phyloP scores from a whole-genome alignment of 1,140 invertebrate genomes.

The Drosophila chauvacae region DNA sequence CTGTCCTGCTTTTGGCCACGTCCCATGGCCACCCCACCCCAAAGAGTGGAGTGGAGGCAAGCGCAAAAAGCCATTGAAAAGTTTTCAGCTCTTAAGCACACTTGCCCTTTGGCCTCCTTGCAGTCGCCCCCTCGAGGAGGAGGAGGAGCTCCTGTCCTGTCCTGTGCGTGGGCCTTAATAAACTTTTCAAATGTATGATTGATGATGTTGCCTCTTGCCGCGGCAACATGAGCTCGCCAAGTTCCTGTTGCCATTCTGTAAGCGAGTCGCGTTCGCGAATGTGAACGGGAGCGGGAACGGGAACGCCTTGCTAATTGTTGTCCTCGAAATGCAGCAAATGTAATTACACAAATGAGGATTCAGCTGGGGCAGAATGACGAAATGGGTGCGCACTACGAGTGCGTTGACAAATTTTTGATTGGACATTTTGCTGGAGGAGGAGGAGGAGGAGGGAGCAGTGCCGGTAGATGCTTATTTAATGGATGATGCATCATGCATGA shows the following conservation, averaged over 20 bases:
- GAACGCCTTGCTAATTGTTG: slow-evolving; percentile 70
- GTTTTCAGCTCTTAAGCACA: slow-evolving; percentile 76
- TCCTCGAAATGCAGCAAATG: slow-evolving; percentile 72
- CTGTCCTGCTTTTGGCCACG: slow-evolving; percentile 5
- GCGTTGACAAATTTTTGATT: slow-evolving; percentile 56
- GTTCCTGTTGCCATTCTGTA: slow-evolving; percentile 63
- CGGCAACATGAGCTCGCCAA: slow-evolving; percentile 39
- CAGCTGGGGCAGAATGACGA: slow-evolving; percentile 26
- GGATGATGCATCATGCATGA: slow-evolving; percentile 31
- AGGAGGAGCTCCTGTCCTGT: neutral
- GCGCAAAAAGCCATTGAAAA: slow-evolving; percentile 76
- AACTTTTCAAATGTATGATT: slow-evolving; percentile 82
- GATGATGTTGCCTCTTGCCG: slow-evolving; percentile 66
- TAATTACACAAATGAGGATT: slow-evolving; percentile 77
- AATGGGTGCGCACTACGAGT: neutral
- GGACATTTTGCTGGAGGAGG: neutral
- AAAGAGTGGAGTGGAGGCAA: neutral
- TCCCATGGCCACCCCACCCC: neutral
- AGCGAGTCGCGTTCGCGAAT: slow-evolving; percentile 65
- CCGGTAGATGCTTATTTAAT: slow-evolving; percentile 48
- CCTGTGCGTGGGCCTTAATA: slow-evolving; percentile 61
- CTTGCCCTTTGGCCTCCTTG: slow-evolving; percentile 46
- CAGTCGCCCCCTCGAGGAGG: too few species aligned
- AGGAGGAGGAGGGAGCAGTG: too few species aligned
- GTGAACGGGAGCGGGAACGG: neutral